Evolutionary conservation across 2,113 vertebrate genomes (phyloP).

Genomic region (Nesogale talazaci): DNA sequence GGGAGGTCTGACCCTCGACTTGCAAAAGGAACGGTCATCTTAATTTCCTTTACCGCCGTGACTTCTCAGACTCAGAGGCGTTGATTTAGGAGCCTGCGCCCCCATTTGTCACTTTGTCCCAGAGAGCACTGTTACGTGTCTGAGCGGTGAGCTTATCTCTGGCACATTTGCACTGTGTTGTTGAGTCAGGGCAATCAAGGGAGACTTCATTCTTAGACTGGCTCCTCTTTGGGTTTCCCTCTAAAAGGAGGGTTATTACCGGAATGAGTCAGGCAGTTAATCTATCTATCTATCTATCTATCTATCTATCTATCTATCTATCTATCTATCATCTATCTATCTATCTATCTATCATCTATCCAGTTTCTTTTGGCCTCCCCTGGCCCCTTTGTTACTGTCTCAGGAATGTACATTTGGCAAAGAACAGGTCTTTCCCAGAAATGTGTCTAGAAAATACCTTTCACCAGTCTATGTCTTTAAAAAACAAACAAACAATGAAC

Average conservation of each 20-base stretch:
- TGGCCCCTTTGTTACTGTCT: neutral
- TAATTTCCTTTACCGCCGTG: constrained; percentile 60
- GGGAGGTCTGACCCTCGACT: constrained; percentile 54
- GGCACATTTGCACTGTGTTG: constrained; percentile 48
- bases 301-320: too few relatives aligned
- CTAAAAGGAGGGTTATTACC: constrained; percentile 48
- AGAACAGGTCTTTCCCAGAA: neutral
- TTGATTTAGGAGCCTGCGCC: constrained; percentile 43
- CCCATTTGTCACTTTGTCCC: constrained; percentile 20
- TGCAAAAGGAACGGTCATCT: constrained; percentile 69
- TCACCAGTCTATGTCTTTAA: neutral
- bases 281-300: too few relatives aligned
- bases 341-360: too few relatives aligned
- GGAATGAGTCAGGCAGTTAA: neutral
- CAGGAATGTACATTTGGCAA: neutral
- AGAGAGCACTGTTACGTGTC: constrained; percentile 64
- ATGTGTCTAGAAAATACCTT: neutral
- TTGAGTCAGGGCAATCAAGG: constrained; percentile 61
- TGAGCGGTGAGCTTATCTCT: neutral
- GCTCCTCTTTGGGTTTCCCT: neutral
- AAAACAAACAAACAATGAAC: constrained; percentile 25
- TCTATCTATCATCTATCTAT: too few relatives aligned
- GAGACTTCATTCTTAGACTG: constrained; percentile 50
- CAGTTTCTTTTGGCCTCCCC: constrained; percentile 40
- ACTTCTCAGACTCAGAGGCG: constrained; percentile 37